phyloP scores from a whole-genome alignment of 1,140 invertebrate genomes.

The Eciton burchellii region DNA sequence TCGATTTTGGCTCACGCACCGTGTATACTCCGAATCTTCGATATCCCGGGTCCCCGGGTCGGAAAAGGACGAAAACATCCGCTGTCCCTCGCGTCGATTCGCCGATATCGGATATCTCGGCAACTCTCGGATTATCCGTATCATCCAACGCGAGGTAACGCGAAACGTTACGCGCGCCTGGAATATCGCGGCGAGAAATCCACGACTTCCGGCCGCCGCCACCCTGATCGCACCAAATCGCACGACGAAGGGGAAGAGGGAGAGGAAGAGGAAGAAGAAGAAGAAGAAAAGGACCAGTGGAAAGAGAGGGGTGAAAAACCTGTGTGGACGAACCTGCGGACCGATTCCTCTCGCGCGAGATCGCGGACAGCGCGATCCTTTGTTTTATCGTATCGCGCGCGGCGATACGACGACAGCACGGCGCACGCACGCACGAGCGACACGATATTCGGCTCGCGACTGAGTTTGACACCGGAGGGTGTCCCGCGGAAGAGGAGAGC shows the following conservation, averaged over 20 bases:
- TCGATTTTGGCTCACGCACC: slow-evolving; percentile 70
- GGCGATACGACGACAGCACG: background rate
- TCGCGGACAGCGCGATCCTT: slow-evolving; percentile 17
- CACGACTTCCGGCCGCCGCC: no score
- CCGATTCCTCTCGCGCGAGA: slow-evolving; percentile 1
- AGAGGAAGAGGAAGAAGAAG: background rate
- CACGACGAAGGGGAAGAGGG: background rate
- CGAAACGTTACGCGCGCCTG: no score
- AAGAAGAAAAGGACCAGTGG: slow-evolving; percentile 10
- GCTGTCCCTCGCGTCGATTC: slow-evolving; percentile 17
- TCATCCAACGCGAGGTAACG: background rate
- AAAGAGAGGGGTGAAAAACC: slow-evolving; percentile 22
- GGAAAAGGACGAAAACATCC: slow-evolving; percentile 60
- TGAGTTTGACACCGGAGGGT: slow-evolving; percentile 74
- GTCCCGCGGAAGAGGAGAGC: slow-evolving; percentile 61
- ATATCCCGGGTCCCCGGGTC: slow-evolving; percentile 55
- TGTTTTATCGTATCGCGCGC: slow-evolving; percentile 38
- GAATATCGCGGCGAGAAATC: no score
- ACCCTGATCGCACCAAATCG: no score
- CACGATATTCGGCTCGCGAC: slow-evolving; percentile 73
- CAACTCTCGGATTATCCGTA: background rate
- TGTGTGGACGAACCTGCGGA: slow-evolving; percentile 31
- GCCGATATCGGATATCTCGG: background rate
- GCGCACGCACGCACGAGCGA: slow-evolving; percentile 56
- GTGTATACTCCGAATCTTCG: slow-evolving; percentile 62